Conservation (phyloP, 64 coral and sea anemone species). For the Stichodactyla mertensii region DNA sequence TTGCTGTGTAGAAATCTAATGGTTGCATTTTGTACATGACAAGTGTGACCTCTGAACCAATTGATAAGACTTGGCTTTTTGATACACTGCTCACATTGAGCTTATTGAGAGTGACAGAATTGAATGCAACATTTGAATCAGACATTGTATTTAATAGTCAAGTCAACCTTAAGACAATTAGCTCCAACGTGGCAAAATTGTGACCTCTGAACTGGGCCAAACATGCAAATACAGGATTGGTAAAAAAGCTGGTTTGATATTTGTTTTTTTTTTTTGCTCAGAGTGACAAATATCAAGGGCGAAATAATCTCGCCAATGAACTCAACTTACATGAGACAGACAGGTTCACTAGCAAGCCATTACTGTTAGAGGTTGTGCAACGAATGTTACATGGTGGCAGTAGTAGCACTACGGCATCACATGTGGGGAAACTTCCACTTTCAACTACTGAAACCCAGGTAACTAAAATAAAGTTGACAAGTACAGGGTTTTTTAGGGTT, state of each 20-base stretch:
- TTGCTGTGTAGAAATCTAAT: too few species aligned
- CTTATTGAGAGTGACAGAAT: neutral
- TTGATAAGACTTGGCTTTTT: neutral
- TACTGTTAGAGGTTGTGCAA: conserved; percentile 67
- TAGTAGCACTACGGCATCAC: neutral
- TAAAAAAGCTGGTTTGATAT: neutral
- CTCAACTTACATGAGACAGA: conserved; percentile 56
- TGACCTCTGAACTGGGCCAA: too few species aligned
- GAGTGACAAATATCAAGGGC: conserved; percentile 86
- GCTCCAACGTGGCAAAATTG: too few species aligned
- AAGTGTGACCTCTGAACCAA: too few species aligned
- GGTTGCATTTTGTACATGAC: too few species aligned
- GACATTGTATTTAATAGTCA: neutral
- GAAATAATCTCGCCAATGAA: conserved; percentile 69
- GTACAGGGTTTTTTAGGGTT: too few species aligned
- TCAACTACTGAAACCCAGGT: neutral
- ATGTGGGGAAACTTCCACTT: neutral
- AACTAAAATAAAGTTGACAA: neutral
- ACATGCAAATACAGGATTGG: neutral
- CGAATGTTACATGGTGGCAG: conserved; percentile 19
- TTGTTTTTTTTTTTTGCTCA: conserved; percentile 14
- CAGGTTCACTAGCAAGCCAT: conserved; percentile 30
- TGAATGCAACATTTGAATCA: too few species aligned
- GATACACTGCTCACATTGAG: neutral
- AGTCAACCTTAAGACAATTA: too few species aligned